Percentiles rank a stretch among this genome's conserved stretches.
These are phyloP conservation scores for Stegostoma tigrinum DNA, from an alignment of 2,113 vertebrate species.

Conservation along the genomic window DNA sequence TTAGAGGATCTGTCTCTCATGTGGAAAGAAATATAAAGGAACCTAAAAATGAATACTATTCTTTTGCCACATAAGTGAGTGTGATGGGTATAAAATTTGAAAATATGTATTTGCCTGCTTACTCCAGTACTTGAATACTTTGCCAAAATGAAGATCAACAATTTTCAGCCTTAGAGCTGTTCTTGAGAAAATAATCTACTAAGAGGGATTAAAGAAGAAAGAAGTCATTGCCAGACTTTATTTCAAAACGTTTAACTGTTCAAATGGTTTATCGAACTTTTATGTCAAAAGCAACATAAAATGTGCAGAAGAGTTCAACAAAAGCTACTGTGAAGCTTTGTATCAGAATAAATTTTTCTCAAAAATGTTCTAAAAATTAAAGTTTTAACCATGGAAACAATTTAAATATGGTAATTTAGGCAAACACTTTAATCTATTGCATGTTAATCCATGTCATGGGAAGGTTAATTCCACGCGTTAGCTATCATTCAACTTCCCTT, in stretches of 20 bases:
- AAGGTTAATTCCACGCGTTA: constrained; percentile 60
- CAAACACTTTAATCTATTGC: constrained; percentile 43
- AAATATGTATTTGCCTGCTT: neutral
- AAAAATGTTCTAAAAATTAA: neutral
- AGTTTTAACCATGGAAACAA: neutral
- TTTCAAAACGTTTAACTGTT: constrained; percentile 28
- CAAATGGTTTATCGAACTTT: neutral
- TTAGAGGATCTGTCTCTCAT: neutral
- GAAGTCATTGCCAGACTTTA: constrained; percentile 19
- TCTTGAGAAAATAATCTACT: constrained; percentile 19
- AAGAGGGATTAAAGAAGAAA: constrained; percentile 24
- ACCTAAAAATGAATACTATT: neutral
- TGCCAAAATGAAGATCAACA: neutral
- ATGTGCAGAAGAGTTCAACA: constrained; percentile 19
- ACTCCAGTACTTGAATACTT: neutral
- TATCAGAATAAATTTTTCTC: neutral
- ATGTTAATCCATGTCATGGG: constrained; percentile 55
- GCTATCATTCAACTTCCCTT: constrained; percentile 52
- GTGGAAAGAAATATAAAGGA: neutral
- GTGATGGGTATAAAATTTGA: neutral
- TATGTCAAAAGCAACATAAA: constrained; percentile 29
- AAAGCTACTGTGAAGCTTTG: neutral
- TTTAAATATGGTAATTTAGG: constrained; percentile 44
- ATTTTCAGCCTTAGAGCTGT: neutral
- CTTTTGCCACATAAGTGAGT: neutral